A percentile compares a stretch with the other conserved stretches of the same genome.
phyloP scores from a whole-genome alignment of 2,797 vertebrate genomes.

The Urocyon cinereoargenteus region DNA sequence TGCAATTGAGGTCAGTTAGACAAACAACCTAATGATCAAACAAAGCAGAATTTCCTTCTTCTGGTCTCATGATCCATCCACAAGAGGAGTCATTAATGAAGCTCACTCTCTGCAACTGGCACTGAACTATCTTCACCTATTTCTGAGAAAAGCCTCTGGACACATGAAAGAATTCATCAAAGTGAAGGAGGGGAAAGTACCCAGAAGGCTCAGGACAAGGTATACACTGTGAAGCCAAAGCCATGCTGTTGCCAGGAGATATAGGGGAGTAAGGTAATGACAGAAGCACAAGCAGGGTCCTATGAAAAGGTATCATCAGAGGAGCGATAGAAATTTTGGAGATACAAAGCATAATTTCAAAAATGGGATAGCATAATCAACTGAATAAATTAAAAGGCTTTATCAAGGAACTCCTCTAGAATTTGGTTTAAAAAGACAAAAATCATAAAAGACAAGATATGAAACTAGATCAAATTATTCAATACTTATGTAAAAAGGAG shows the following conservation, averaged over 20 bases:
- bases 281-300: neutral
- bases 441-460: neutral
- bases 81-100: neutral
- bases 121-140: neutral
- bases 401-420: neutral
- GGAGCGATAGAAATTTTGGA: neutral
- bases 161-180: neutral
- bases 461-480: neutral
- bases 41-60: neutral
- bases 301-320: neutral
- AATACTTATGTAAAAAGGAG: neutral
- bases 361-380: neutral
- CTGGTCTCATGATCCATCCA: neutral
- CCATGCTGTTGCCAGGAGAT: neutral
- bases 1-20: neutral
- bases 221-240: neutral
- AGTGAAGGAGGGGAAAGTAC: neutral
- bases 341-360: neutral
- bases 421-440: neutral
- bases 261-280: neutral
- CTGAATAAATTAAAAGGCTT: conserved; percentile 19
- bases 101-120: neutral
- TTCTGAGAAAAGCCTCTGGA: conserved; percentile 18
- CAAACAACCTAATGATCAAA: neutral
- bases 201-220: neutral